Base-by-base conservation (phyloP, 2,888 invertebrate genomes). In the Thymelicus lineola region DNA sequence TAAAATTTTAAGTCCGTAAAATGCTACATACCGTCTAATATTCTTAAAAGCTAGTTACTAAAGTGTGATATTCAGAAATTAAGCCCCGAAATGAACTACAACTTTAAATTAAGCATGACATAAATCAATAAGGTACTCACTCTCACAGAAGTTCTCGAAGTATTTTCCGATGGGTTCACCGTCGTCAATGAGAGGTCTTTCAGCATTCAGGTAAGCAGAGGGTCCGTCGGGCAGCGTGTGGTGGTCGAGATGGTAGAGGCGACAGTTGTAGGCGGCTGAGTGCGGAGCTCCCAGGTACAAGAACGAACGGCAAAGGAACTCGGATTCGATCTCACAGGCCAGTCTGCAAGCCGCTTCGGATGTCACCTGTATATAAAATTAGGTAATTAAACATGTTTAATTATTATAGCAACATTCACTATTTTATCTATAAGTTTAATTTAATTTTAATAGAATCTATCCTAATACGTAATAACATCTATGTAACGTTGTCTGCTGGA, bases 151-250 rank as follows among this genome's bases (percentile, higher is more conserved):
- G 88, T 98, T 98, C 89, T 98, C 98, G 84, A 96, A 97, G 88
- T 98, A 98, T 76, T 96, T 96, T 50, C 98, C 98, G 72, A 97
- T 96, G 14, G 98, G 95, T 83, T 98, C 98, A 9, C 98, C 98
- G 77, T 97, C 97, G 85, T 98, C 98, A 75, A 98, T 97, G 48
- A 98, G 94, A 0, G 98, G 98, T 75, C 98, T 94, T 82, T 98
- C 98, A 5, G 97, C 97, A 80, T 97, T 98, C 75, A 98, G 93
- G 84, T 98, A 98, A 6, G 98, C 97, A 58, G 97, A 97, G 0
- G 98, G 98, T 50, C 98, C 98, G 82, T 98, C 98, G 0, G 98
- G 98, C 66, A 98, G 92, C 0, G 98, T 97, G 92, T 97, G 97
- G 88, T 98, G 98, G 86, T 98, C 98, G 84, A 98, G 94, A 82